phyloP scores from a whole-genome alignment of 2,888 invertebrate species.

The Caradrina kadenii region DNA sequence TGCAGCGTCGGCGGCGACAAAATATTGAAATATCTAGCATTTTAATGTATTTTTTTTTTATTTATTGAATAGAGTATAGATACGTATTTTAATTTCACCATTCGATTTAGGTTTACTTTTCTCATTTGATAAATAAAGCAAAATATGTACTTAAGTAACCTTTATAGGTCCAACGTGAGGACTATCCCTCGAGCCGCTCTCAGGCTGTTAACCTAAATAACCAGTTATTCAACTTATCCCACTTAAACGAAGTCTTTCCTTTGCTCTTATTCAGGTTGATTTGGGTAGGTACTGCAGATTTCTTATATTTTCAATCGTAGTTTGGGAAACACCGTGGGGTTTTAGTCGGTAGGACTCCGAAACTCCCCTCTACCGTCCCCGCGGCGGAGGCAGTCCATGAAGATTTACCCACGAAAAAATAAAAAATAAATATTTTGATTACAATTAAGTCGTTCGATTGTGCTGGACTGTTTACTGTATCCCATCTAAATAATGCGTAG shows the following conservation, averaged over 20 bases:
- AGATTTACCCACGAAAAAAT: too few species aligned
- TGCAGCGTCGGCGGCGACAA: too few species aligned
- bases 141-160: constrained; percentile 11
- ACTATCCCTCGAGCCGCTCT: constrained; percentile 10
- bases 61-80: too few species aligned
- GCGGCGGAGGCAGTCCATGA: too few species aligned
- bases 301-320: too few species aligned
- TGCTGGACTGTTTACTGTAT: background rate
- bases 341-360: too few species aligned
- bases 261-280: constrained; percentile 16
- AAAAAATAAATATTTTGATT: too few species aligned
- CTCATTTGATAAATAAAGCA: too few species aligned
- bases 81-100: background rate
- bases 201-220: constrained; percentile 46
- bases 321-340: too few species aligned
- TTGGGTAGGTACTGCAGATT: background rate
- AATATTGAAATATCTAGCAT: too few species aligned
- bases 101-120: background rate
- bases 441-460: background rate
- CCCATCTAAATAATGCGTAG: background rate
- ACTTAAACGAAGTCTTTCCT: constrained; percentile 21
- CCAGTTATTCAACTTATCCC: constrained; percentile 46
- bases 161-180: constrained; percentile 4
- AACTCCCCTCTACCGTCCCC: too few species aligned
- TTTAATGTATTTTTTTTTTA: too few species aligned